These are phyloP conservation scores for Lophura swinhoii DNA, from an alignment of 2,797 vertebrate species.

Conservation along the genomic window DNA sequence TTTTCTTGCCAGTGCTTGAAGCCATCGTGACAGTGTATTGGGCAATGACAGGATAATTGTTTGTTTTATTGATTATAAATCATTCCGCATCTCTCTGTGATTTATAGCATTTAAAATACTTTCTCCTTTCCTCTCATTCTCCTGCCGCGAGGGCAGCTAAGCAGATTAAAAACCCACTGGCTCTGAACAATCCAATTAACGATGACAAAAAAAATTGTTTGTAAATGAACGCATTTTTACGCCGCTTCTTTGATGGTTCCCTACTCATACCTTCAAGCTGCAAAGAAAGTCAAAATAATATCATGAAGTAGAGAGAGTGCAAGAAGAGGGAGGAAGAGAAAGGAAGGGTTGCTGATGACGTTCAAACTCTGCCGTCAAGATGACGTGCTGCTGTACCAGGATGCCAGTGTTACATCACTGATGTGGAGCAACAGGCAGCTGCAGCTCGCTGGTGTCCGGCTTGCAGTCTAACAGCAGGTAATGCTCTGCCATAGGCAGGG, in stretches of 20 bases:
- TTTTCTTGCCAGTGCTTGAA: constrained; percentile 40
- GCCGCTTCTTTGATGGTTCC: constrained; percentile 31
- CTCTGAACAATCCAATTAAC: constrained; percentile 46
- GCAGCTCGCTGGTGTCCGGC: background rate
- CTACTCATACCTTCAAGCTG: constrained; percentile 28
- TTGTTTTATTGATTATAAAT: constrained; percentile 77
- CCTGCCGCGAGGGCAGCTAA: background rate
- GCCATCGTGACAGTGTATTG: constrained; percentile 46
- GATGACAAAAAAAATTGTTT: background rate
- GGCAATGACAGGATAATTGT: constrained; percentile 77
- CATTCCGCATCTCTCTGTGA: constrained; percentile 61
- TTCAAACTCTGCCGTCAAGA: background rate
- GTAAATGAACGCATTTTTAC: constrained; percentile 38
- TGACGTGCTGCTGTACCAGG: background rate
- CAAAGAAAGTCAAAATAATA: background rate
- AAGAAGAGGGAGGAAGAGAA: background rate
- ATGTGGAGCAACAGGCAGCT: background rate
- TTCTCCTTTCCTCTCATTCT: constrained; percentile 47
- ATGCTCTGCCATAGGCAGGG: background rate
- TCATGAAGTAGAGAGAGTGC: background rate
- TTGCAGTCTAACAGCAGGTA: background rate
- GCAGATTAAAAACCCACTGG: constrained; percentile 55
- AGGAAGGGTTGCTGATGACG: background rate
- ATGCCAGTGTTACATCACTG: background rate
- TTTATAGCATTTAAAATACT: constrained; percentile 62